Evolutionary conservation across 2,888 invertebrate species (phyloP).

Genomic region (Spilosoma lubricipeda): DNA sequence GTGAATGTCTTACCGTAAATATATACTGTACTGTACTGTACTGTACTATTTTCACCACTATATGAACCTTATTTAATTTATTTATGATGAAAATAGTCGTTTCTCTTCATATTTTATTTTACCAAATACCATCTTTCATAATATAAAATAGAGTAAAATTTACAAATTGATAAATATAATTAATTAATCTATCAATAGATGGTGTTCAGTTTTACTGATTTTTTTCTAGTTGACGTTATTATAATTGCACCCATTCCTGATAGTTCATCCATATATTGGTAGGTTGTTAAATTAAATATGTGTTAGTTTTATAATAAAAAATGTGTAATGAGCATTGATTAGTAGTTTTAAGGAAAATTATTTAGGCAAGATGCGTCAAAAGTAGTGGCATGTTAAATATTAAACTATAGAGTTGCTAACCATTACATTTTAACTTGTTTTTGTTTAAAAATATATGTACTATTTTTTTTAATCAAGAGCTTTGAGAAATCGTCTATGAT

Average conservation of each 20-base stretch:
- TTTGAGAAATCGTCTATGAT: conserved; percentile 42
- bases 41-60: no score
- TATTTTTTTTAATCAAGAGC: conserved; percentile 23
- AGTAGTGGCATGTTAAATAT: background rate
- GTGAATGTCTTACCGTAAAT: conserved; percentile 19
- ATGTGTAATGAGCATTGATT: background rate
- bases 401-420: conserved; percentile 6
- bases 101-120: background rate
- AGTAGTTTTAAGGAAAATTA: background rate
- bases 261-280: background rate
- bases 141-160: no score
- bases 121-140: background rate
- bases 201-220: no score
- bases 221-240: no score
- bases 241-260: no score
- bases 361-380: background rate
- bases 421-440: background rate
- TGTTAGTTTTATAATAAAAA: background rate
- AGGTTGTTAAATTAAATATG: background rate
- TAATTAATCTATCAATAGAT: no score
- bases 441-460: background rate
- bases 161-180: no score
- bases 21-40: no score
- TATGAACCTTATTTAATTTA: no score
- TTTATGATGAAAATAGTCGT: no score